A percentile compares a stretch with the other conserved stretches of the same genome.
phyloP scores from a whole-genome alignment of 37 sponge, comb jelly and placozoan species.

The Agelas oroides region DNA sequence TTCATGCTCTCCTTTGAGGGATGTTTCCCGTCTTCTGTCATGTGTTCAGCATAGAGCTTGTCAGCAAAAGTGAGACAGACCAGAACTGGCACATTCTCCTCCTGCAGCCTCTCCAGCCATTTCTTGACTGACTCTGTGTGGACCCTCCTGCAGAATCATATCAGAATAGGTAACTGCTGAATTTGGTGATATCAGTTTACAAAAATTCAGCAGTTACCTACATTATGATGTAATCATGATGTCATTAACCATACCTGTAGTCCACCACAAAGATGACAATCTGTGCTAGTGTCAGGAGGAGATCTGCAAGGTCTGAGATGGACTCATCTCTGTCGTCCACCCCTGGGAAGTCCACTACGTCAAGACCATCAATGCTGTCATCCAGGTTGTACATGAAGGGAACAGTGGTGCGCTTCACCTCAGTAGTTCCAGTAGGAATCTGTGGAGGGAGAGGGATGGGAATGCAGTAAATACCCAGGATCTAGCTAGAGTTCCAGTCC shows the following conservation, averaged over 20 bases:
- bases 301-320: slow-evolving; percentile 37
- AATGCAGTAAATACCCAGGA: background rate
- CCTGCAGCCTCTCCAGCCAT: slow-evolving; percentile 42
- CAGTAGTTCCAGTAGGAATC: slow-evolving; percentile 50
- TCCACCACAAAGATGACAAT: slow-evolving; percentile 63
- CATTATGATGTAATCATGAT: no score
- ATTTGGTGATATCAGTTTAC: no score
- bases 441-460: background rate
- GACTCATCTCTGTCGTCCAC: slow-evolving; percentile 62
- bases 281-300: slow-evolving; percentile 49
- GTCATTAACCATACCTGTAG: slow-evolving; percentile 38
- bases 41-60: slow-evolving; percentile 57
- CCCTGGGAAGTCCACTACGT: slow-evolving; percentile 72
- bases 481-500: no score
- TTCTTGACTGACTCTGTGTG: slow-evolving; percentile 39
- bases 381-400: slow-evolving; percentile 65
- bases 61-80: slow-evolving; percentile 71
- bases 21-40: slow-evolving; percentile 5
- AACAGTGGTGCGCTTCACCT: slow-evolving; percentile 58
- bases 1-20: background rate
- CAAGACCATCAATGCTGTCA: slow-evolving; percentile 35
- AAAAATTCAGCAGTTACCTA: no score
- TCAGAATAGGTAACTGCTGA: no score
- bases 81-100: slow-evolving; percentile 22
- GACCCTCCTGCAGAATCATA: slow-evolving; percentile 17